These are phyloP conservation scores for Harmothoe impar DNA, from an alignment of 2,888 invertebrate species.

Conservation along the genomic window DNA sequence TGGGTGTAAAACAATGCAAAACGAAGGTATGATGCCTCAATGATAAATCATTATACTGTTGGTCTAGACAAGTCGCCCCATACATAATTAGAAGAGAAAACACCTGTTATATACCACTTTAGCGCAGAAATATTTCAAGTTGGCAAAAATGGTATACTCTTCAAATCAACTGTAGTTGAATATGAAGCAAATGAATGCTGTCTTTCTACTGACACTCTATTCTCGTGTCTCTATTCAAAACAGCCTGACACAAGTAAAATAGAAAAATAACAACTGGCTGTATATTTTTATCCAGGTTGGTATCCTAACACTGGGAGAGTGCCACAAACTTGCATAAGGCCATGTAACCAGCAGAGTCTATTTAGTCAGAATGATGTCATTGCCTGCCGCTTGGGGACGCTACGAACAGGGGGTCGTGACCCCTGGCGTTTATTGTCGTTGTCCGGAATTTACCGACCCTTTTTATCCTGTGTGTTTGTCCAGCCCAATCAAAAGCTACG, in stretches of 20 bases:
- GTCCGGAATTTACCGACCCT: not conserved
- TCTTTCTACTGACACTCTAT: too few species aligned
- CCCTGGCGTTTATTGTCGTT: not conserved
- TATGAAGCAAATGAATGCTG: too few species aligned
- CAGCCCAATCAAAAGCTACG: not conserved
- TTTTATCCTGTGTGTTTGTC: not conserved
- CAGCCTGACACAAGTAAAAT: not conserved
- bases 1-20: too few species aligned
- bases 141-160: too few species aligned
- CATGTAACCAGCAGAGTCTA: not conserved
- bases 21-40: too few species aligned
- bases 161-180: too few species aligned
- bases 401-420: not conserved
- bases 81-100: too few species aligned
- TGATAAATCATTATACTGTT: too few species aligned
- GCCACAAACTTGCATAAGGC: slow-evolving; percentile 18
- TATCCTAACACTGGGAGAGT: not conserved
- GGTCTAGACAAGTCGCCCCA: too few species aligned
- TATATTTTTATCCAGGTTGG: slow-evolving; percentile 6
- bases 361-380: slow-evolving; percentile 28
- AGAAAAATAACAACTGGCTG: not conserved
- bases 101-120: too few species aligned
- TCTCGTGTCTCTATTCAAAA: too few species aligned
- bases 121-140: too few species aligned
- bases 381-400: not conserved